Base-by-base conservation (phyloP, 2,797 vertebrate genomes). In the Allobates femoralis region DNA sequence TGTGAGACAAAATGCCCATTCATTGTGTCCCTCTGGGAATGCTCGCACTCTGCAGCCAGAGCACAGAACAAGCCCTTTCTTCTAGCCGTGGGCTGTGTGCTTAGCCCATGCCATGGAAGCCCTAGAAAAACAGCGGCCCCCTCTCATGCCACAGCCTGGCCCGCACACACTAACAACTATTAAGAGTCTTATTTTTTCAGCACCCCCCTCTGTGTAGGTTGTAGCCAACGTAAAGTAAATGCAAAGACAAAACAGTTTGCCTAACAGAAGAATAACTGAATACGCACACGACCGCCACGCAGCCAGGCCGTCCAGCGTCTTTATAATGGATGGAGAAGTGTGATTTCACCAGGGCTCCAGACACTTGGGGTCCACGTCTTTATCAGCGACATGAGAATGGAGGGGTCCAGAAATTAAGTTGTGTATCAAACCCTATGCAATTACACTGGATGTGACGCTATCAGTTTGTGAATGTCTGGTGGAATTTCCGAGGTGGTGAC, bases 181-280 rank as follows among this genome's bases (percentile, higher is more conserved):
- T 97, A 97, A 97, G 96, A 95, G 94, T 90, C 91, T 89, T 90
- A 92, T 93, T 93, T 94, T 93, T 93, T 92, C 92, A 94, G 91
- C 90, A 92, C 90, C 90, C 94, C 95, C 93, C 93, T 92, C 95
- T 93, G 93, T 94, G 93, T 95, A 96, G 95, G 95, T 95, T 92
- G 95, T 88, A 91, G 95, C 94, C 95, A 94, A 91, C 89, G 94
- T 94, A 96, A 95, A 96, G 96, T 96, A 96, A 97, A 96, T 83
- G 95, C 95, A 96, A 97, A 97, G 97, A 97, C 97, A 98, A 98
- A 99, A 98, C 96, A 96, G 97, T 98, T 99, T 98, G 96, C 96
- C 95, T 96, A 98, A 97, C 95, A 95, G 89, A 90, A 90, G 88
- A 85, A 89, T 90, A 91, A 92, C 94, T 93, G 94, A 91, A 91